A percentile compares a stretch with the other conserved stretches of the same genome.
Conservation (phyloP, 2,113 vertebrate genomes). For the Orthonyx spaldingii region DNA sequence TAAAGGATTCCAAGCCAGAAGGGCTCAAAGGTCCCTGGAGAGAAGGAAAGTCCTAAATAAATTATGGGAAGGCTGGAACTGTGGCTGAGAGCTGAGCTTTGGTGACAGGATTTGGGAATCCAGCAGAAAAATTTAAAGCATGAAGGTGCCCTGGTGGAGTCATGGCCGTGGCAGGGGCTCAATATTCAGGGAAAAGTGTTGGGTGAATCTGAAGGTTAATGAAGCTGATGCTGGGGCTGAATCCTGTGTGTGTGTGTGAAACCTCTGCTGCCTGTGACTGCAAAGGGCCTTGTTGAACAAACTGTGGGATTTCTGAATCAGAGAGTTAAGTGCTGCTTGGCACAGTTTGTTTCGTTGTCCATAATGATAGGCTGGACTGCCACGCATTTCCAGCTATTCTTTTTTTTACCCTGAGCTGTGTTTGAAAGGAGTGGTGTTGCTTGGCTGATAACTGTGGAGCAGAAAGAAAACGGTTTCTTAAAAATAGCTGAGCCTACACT, state of each 20-base stretch:
- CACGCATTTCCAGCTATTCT: neutral
- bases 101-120: neutral
- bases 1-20: neutral
- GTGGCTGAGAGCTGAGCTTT: neutral
- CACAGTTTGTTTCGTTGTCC: neutral
- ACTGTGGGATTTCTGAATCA: neutral
- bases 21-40: neutral
- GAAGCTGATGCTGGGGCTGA: neutral
- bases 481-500: conserved; percentile 41
- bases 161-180: neutral
- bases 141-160: neutral
- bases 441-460: neutral
- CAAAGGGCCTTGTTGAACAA: neutral
- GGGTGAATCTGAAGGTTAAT: neutral
- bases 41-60: neutral
- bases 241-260: neutral
- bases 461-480: conserved; percentile 19
- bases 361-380: neutral
- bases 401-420: neutral
- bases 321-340: neutral
- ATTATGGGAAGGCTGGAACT: neutral
- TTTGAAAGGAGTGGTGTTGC: conserved; percentile 7
- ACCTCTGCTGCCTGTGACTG: neutral
- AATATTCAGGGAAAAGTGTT: neutral
- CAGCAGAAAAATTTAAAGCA: neutral